Evolutionary conservation across 2,113 vertebrate species (phyloP), one percentile per base, ranked within the genome.

Genomic region (Harpagus bidentatus): DNA sequence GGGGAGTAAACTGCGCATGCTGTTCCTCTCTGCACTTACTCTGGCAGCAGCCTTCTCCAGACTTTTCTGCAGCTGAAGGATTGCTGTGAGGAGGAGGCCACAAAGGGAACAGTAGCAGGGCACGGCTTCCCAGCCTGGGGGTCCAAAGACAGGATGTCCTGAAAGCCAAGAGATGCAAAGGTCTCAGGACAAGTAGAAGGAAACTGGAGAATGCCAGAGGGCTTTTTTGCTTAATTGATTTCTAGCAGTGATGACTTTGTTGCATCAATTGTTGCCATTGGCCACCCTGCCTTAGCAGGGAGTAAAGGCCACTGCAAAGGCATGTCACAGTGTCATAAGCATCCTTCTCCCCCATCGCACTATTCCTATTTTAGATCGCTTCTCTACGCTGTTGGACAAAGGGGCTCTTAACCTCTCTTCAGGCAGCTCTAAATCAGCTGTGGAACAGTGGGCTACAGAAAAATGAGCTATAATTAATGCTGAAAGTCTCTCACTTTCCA

Each of bases 81-180:
- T 11, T 6, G 11, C 55, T 53, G 32, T 2, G 3, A 65, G 55
- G 29, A 72, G 63, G 10, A 21, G 40, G 29, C 36, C 36, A 10
- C 0, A 2, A 79, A 36, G 22, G 9, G 34, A 72, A 13, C 0
- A 4, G 70, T 2, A 13, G 25, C 53, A 38, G 43, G 26, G 38
- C 59, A 86, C 0, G 0, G 34, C 53, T 86, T 31, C 65, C 59
- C 45, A 74, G 36, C 22, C 61, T 71, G 52, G 9, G 28, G 17
- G 2, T 22, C 47, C 48, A 43, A 65, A 72, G 40, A 18, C 13
- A 7, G 62, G 11, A 7, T 53, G 38, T 90, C 28, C 69, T 78
- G n/a, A 59, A 43, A 67, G n/a, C 69, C 42, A 43, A 29, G 14
- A 42, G 58, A 11, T 65, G 19, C 55, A 67, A 17, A 65, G 22